These are phyloP conservation scores for Tangara arthus DNA, from an alignment of 2,797 vertebrate species.

Conservation along the genomic window DNA sequence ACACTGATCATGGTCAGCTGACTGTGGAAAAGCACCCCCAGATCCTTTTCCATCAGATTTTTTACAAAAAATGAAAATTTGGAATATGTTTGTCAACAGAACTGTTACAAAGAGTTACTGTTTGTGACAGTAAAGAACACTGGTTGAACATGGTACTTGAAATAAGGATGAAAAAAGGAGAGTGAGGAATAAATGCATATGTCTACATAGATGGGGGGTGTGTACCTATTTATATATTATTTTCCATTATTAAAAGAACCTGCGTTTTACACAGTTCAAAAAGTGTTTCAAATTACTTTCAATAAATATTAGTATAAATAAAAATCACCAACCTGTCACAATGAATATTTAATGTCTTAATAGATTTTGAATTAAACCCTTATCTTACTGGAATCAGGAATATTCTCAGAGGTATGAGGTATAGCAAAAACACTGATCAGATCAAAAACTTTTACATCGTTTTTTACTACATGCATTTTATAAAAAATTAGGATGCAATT, in stretches of 20 bases:
- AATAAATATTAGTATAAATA: not conserved
- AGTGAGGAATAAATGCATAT: not conserved
- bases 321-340: not conserved
- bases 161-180: not conserved
- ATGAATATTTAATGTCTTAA: not conserved
- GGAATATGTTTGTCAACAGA: not conserved
- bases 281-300: not conserved
- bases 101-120: not conserved
- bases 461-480: slow-evolving; percentile 25
- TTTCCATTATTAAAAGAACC: not conserved
- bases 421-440: slow-evolving; percentile 22
- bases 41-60: not conserved
- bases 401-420: not conserved
- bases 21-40: not conserved
- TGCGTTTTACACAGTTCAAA: not conserved
- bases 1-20: not conserved
- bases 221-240: not conserved
- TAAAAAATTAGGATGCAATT: slow-evolving; percentile 53
- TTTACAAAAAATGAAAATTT: not conserved
- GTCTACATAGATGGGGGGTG: rapidly evolving
- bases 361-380: not conserved
- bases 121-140: not conserved
- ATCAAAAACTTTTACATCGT: slow-evolving; percentile 8
- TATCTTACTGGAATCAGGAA: not conserved
- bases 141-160: not conserved